Percentiles rank a stretch among this genome's conserved stretches.
Evolutionary conservation across 2,113 vertebrate genomes (phyloP).

Genomic region (Craseonycteris thonglongyai): DNA sequence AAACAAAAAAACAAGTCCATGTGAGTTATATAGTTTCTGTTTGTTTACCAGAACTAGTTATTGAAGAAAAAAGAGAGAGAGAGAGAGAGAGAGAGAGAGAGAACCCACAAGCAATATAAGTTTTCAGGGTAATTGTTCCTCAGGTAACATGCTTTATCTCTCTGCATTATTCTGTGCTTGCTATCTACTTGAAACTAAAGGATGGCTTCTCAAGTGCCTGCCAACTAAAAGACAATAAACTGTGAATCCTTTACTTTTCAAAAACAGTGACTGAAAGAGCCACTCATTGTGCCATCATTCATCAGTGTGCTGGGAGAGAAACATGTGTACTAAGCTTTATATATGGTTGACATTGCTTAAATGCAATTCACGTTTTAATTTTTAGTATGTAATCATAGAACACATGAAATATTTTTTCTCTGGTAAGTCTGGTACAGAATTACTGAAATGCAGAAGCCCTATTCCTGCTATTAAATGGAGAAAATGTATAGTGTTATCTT

Average conservation of each 20-base stretch:
- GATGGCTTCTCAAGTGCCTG: background rate
- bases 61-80: background rate
- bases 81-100: no score
- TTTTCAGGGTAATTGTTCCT: background rate
- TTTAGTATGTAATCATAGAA: background rate
- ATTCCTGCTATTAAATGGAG: background rate
- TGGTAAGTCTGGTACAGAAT: background rate
- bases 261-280: background rate
- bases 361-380: background rate
- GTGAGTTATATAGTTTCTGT: background rate
- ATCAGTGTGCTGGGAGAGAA: background rate
- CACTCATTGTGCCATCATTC: background rate
- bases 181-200: slow-evolving; percentile 8
- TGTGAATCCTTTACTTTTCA: background rate
- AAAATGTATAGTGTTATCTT: background rate
- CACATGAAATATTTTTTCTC: background rate
- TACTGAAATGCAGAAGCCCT: background rate
- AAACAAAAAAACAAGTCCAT: background rate
- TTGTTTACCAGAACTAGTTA: background rate
- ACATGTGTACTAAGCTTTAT: background rate
- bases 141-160: background rate
- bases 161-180: background rate
- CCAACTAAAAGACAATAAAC: background rate
- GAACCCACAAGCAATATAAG: background rate
- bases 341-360: background rate